phyloP scores from a whole-genome alignment of 2,888 invertebrate species.

The Dasypogon diadema region DNA sequence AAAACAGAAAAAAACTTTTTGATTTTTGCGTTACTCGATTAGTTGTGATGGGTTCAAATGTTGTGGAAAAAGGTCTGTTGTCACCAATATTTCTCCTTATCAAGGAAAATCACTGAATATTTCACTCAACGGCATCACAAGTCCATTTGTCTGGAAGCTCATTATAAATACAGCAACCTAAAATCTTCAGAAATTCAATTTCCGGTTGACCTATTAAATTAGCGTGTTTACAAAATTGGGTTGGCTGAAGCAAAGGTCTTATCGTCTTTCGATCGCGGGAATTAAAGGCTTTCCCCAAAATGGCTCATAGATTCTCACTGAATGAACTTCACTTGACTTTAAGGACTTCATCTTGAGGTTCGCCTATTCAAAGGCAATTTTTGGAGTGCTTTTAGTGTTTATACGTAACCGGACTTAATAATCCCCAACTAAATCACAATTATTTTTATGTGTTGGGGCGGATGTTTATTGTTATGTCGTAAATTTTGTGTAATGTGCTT shows the following conservation, averaged over 20 bases:
- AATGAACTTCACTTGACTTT: neutral
- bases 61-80: neutral
- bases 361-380: neutral
- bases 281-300: conserved; percentile 7
- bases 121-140: neutral
- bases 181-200: conserved; percentile 29
- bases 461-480: conserved; percentile 25
- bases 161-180: conserved; percentile 24
- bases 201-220: conserved; percentile 38
- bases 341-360: neutral
- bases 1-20: too few species aligned
- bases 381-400: neutral
- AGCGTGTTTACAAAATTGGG: conserved; percentile 28
- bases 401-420: neutral
- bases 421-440: conserved; percentile 24
- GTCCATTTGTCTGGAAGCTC: neutral
- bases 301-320: neutral
- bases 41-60: too few species aligned
- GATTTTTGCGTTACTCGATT: too few species aligned
- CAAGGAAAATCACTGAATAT: neutral
- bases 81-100: neutral
- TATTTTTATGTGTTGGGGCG: conserved; percentile 20
- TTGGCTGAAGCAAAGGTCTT: conserved; percentile 1
- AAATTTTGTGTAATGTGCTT: conserved; percentile 25
- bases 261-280: neutral